These are phyloP conservation scores for Zeuzera pyrina DNA, from an alignment of 2,888 invertebrate species.

Conservation along the genomic window DNA sequence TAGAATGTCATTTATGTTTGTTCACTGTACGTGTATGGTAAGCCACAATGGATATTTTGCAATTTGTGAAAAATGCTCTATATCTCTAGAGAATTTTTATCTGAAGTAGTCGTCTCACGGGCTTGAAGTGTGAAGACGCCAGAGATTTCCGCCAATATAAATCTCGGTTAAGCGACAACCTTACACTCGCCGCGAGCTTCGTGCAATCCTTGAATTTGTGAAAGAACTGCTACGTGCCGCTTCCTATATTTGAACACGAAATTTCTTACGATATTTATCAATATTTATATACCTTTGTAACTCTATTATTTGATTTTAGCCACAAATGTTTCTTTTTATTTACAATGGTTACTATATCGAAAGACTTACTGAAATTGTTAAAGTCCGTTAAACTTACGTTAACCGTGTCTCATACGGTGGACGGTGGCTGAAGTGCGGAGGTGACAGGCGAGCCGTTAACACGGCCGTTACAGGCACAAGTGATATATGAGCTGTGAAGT, in stretches of 20 bases:
- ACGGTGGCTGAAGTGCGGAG: slow-evolving; percentile 45
- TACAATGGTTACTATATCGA: too few species aligned
- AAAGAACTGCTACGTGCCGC: slow-evolving; percentile 42
- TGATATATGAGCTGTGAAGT: slow-evolving; percentile 71
- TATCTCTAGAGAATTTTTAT: slow-evolving; percentile 39
- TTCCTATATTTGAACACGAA: slow-evolving; percentile 44
- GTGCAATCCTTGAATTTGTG: slow-evolving; percentile 56
- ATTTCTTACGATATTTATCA: slow-evolving; percentile 27
- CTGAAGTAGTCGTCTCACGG: slow-evolving; percentile 32
- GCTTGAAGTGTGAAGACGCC: slow-evolving; percentile 53
- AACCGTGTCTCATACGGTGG: too few species aligned
- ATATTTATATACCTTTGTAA: too few species aligned
- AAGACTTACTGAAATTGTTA: too few species aligned
- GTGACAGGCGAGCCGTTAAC: slow-evolving; percentile 66
- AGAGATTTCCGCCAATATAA: slow-evolving; percentile 61
- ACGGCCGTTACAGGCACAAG: slow-evolving; percentile 56
- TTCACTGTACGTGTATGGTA: too few species aligned
- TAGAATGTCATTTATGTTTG: too few species aligned
- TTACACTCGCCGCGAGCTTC: slow-evolving; percentile 36
- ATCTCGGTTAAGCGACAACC: slow-evolving; percentile 52
- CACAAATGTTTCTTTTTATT: too few species aligned
- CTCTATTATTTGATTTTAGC: too few species aligned
- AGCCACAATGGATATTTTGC: too few species aligned
- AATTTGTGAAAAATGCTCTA: too few species aligned
- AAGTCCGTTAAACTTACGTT: too few species aligned